phyloP scores from a whole-genome alignment of 2,797 vertebrate genomes.

The Synaphobranchus kaupii region DNA sequence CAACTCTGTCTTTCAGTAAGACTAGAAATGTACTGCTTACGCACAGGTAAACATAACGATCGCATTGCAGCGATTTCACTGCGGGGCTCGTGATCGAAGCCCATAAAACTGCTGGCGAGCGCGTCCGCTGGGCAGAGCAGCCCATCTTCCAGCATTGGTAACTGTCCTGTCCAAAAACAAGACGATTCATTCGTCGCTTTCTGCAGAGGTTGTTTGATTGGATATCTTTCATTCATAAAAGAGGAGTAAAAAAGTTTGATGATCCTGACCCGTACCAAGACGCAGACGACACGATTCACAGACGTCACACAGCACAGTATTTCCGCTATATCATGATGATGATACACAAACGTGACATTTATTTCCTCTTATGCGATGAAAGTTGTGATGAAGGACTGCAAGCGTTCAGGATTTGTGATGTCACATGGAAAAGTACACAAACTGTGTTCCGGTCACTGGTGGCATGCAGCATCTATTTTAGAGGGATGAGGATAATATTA shows the following conservation, averaged over 20 bases:
- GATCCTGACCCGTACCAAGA: constrained; percentile 8
- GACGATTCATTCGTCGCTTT: neutral
- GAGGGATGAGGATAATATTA: neutral
- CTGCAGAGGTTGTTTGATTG: neutral
- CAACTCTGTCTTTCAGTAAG: neutral
- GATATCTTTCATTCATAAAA: neutral
- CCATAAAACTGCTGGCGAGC: neutral
- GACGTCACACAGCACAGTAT: constrained; percentile 13
- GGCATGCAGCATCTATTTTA: neutral
- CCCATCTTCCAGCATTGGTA: neutral
- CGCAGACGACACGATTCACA: constrained; percentile 21
- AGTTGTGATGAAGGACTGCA: neutral
- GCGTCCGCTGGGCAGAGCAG: neutral
- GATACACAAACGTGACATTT: neutral
- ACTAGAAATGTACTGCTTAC: neutral
- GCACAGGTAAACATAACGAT: neutral
- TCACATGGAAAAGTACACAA: constrained; percentile 12
- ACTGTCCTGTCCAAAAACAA: neutral
- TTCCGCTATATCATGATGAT: neutral
- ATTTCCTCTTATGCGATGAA: neutral
- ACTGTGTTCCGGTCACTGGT: neutral
- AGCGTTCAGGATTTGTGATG: neutral
- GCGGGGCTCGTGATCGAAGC: neutral
- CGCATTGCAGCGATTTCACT: neutral
- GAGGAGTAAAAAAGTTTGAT: neutral